Conservation (phyloP, 1,140 invertebrate genomes). For the Gonioctena quinquepunctata region DNA sequence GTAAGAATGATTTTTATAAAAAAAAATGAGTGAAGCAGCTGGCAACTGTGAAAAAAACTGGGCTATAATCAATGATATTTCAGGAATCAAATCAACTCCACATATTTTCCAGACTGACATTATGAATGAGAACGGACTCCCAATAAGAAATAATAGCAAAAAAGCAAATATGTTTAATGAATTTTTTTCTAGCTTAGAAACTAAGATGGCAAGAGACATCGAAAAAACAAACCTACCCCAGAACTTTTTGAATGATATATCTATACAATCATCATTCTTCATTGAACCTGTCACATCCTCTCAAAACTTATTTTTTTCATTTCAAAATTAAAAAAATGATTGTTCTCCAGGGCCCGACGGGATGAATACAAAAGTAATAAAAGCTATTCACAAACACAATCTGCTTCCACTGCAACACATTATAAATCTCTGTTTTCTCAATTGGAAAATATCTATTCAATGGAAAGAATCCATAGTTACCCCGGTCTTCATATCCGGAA, state of each 20-base stretch:
- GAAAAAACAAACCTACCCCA: background rate
- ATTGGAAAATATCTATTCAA: background rate
- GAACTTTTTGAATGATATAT: background rate
- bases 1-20: background rate
- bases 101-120: background rate
- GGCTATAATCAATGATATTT: background rate
- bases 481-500: background rate
- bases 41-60: background rate
- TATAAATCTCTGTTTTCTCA: background rate
- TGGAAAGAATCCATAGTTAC: constrained; percentile 1
- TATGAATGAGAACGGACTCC: background rate
- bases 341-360: background rate
- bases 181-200: background rate
- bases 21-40: background rate
- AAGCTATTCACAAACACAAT: background rate
- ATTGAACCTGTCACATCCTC: background rate
- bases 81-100: background rate
- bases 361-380: background rate
- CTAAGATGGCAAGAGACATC: background rate
- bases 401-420: background rate
- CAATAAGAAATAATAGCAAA: background rate
- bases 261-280: background rate
- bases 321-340: background rate
- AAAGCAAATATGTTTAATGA: background rate
- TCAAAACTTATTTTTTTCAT: background rate